Percentiles rank a stretch among this genome's conserved stretches.
These are phyloP conservation scores for Tinamus guttatus DNA, from an alignment of 2,113 vertebrate species.

Conservation along the genomic window DNA sequence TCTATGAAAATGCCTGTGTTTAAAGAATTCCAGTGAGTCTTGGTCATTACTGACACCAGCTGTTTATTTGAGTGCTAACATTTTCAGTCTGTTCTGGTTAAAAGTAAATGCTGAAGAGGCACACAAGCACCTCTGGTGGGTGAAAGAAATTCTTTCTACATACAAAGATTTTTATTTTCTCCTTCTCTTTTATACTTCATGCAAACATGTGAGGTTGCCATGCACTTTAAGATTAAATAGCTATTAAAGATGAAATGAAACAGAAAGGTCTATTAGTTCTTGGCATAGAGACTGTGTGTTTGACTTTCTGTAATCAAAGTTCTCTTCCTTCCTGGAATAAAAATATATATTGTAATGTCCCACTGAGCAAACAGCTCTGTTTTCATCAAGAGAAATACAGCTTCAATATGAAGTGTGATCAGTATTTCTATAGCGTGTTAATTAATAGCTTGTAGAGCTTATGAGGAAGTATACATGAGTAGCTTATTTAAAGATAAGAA, in stretches of 20 bases:
- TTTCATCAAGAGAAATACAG: background rate
- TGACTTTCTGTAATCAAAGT: background rate
- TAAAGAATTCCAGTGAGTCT: background rate
- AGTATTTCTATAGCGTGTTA: background rate
- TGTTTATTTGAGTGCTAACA: background rate
- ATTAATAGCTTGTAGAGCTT: background rate
- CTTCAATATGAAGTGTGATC: background rate
- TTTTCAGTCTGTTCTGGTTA: background rate
- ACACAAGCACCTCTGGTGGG: background rate
- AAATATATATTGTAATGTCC: background rate
- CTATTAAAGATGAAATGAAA: background rate
- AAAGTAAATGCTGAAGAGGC: background rate
- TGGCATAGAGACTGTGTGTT: background rate
- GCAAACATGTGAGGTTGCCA: background rate
- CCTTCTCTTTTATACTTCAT: background rate
- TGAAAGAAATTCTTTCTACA: background rate
- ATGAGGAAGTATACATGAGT: background rate
- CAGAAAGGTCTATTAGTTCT: background rate
- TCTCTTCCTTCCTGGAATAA: background rate
- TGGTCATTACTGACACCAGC: background rate
- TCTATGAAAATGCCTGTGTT: background rate
- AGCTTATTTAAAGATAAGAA: background rate
- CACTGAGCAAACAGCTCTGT: background rate
- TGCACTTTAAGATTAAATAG: background rate
- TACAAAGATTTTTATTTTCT: background rate